phyloP scores from a whole-genome alignment of 2,113 vertebrate genomes.

The Marmota flaviventris region DNA sequence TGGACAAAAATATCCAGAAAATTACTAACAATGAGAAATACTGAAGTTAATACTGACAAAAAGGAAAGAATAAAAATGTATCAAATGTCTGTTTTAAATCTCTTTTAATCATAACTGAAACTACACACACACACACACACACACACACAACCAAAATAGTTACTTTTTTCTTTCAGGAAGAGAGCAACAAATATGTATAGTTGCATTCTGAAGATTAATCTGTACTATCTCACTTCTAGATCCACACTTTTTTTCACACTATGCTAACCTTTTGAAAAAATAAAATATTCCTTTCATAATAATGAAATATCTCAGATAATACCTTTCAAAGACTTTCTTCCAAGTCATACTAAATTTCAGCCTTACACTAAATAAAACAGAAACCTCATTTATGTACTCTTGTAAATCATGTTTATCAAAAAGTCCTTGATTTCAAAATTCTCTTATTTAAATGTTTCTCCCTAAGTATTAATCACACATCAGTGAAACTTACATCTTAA shows the following conservation, averaged over 20 bases:
- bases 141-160: not conserved
- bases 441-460: constrained; percentile 27
- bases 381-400: not conserved
- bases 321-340: not conserved
- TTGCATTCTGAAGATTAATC: not conserved
- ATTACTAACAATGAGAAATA: not conserved
- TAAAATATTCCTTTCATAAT: not conserved
- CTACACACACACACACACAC: not conserved
- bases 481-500: not conserved
- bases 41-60: not conserved
- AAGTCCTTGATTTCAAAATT: constrained; percentile 25
- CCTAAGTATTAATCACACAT: not conserved
- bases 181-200: not conserved
- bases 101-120: not conserved
- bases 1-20: not conserved
- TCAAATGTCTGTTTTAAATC: not conserved
- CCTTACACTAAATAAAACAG: not conserved
- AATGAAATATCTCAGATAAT: not conserved
- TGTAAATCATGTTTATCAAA: not conserved
- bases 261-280: not conserved
- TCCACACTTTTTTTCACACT: not conserved
- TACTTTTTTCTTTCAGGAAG: not conserved
- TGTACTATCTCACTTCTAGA: not conserved
- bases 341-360: constrained; percentile 52
- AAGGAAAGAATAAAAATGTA: not conserved